These are phyloP conservation scores for Polymixis flavicincta DNA, from an alignment of 2,888 invertebrate genomes.

Conservation along the genomic window DNA sequence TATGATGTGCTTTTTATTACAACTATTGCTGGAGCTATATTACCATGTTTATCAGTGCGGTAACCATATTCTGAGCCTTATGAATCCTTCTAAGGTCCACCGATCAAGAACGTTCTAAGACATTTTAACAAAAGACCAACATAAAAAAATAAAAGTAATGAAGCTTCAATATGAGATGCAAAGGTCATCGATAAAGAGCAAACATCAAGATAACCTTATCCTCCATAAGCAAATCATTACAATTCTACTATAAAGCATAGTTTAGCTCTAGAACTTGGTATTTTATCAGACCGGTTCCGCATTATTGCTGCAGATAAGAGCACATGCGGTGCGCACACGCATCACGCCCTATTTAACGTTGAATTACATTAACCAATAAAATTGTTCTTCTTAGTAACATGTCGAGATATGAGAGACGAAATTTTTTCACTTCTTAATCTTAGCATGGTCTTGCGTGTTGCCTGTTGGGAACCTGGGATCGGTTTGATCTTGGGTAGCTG, in stretches of 20 bases:
- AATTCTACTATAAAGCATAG: not conserved
- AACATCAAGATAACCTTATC: not conserved
- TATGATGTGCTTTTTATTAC: not conserved
- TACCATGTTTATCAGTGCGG: not conserved
- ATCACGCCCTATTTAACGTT: conserved; percentile 40
- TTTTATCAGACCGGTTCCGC: conserved; percentile 50
- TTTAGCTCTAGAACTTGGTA: conserved; percentile 4
- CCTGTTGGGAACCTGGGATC: not conserved
- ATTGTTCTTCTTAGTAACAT: conserved; percentile 2
- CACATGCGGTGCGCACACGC: conserved; percentile 17
- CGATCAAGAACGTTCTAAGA: not conserved
- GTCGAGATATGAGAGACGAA: not conserved
- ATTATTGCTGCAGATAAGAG: conserved; percentile 43
- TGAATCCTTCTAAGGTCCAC: too few species aligned
- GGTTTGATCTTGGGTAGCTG: not conserved
- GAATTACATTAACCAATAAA: conserved; percentile 22
- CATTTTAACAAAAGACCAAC: not conserved
- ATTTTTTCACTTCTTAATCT: not conserved
- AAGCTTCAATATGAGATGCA: not conserved
- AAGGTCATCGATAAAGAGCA: not conserved
- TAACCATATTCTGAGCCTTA: too few species aligned
- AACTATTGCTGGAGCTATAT: not conserved
- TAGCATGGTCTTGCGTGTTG: not conserved
- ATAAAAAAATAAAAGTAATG: not conserved
- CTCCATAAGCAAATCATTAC: not conserved